These are phyloP conservation scores for Hyposmocoma kahamanoa DNA, from an alignment of 1,140 invertebrate species.

Conservation along the genomic window DNA sequence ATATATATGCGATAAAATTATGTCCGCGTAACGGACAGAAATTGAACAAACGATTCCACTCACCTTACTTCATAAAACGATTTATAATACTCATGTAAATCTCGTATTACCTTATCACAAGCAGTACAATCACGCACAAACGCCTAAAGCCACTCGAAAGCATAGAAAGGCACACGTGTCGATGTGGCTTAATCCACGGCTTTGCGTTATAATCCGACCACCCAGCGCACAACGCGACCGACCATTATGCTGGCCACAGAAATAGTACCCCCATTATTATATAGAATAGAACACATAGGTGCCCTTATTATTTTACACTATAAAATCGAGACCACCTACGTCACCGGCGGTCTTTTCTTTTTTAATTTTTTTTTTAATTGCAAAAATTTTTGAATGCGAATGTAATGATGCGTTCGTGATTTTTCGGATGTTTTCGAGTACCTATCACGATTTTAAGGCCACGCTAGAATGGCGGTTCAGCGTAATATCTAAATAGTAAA, in stretches of 20 bases:
- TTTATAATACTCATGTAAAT: constrained; percentile 18
- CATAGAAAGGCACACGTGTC: constrained; percentile 62
- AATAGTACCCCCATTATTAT: constrained; percentile 60
- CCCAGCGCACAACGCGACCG: constrained; percentile 39
- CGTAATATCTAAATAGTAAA: background rate
- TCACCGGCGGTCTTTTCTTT: no score
- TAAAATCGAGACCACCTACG: constrained; percentile 63
- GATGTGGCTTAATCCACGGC: constrained; percentile 58
- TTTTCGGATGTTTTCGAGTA: constrained; percentile 41
- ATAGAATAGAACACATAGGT: constrained; percentile 55
- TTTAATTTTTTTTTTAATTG: no score
- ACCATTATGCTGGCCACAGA: constrained; percentile 56
- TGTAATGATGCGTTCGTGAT: constrained; percentile 65
- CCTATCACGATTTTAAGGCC: constrained; percentile 25
- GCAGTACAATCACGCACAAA: constrained; percentile 44
- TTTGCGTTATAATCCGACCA: constrained; percentile 64
- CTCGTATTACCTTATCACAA: constrained; percentile 38
- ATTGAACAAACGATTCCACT: no score
- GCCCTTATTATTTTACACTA: constrained; percentile 58
- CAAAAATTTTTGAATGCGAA: constrained; percentile 44
- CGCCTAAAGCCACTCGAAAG: constrained; percentile 51
- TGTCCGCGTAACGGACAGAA: no score
- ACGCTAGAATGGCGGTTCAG: background rate
- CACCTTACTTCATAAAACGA: no score
- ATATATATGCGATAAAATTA: no score